phyloP scores from a whole-genome alignment of 1,140 invertebrate genomes.

The Conus betulinus region DNA sequence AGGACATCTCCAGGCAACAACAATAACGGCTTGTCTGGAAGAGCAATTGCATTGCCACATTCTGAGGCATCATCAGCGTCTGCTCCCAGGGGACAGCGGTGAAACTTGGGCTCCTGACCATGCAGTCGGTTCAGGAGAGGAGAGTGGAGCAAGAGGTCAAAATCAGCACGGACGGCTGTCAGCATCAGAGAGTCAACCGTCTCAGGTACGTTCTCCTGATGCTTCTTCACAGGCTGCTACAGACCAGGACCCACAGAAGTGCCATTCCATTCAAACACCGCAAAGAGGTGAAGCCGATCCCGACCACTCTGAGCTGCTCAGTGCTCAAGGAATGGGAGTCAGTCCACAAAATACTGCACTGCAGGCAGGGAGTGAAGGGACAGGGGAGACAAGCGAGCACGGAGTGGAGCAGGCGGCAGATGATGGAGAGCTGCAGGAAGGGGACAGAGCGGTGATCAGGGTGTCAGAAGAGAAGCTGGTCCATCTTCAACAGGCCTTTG shows the following conservation, averaged over 20 bases:
- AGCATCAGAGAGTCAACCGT: not conserved
- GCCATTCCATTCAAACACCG: not conserved
- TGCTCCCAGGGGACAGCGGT: not conserved
- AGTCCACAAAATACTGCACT: not conserved
- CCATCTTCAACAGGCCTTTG: constrained; percentile 1
- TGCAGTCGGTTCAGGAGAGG: not conserved
- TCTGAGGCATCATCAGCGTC: not conserved
- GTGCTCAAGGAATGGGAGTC: not conserved
- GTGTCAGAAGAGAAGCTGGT: constrained; percentile 6
- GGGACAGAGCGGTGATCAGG: constrained; percentile 19
- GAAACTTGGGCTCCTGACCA: not conserved
- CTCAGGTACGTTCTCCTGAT: too few relatives aligned
- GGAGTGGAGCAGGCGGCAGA: not conserved
- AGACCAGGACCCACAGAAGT: not conserved
- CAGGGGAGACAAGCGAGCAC: not conserved
- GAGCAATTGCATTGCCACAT: not conserved
- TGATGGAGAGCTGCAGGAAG: not conserved
- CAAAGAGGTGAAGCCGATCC: not conserved
- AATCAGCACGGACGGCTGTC: not conserved
- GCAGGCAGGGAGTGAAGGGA: not conserved
- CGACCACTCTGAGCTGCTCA: not conserved
- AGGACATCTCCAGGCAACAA: not conserved
- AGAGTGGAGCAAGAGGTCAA: not conserved
- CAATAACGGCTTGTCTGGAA: not conserved
- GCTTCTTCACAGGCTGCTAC: not conserved